Conservation (phyloP, 2,797 vertebrate genomes). For the Oreochromis mossambicus region DNA sequence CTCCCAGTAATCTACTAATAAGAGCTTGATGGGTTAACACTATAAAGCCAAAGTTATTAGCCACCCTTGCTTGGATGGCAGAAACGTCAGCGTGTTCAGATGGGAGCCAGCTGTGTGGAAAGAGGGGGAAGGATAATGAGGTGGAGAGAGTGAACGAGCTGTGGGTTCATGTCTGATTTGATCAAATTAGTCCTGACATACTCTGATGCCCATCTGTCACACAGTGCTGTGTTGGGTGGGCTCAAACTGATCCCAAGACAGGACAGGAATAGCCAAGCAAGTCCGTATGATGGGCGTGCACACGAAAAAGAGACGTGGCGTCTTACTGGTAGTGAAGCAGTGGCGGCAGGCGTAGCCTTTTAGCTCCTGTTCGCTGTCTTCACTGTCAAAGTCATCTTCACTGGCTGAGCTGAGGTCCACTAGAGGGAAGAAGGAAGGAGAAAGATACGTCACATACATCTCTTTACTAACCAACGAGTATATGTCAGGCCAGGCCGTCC, state of each 20-base stretch:
- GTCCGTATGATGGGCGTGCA: background rate
- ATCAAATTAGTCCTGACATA: constrained; percentile 76
- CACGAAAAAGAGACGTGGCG: background rate
- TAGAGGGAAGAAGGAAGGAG: constrained; percentile 53
- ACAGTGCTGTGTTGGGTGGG: constrained; percentile 28
- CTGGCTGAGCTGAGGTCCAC: constrained; percentile 99
- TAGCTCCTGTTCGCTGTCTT: constrained; percentile 98
- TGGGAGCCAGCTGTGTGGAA: constrained; percentile 70
- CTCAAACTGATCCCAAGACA: constrained; percentile 38
- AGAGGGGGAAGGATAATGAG: constrained; percentile 71
- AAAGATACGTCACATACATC: background rate
- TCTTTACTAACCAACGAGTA: background rate
- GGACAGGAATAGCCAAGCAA: constrained; percentile 40
- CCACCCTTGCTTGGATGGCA: constrained; percentile 37
- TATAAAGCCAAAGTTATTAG: constrained; percentile 31
- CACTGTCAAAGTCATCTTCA: constrained; percentile 99
- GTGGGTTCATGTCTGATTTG: constrained; percentile 72
- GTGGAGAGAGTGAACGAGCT: constrained; percentile 52
- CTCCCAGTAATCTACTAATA: background rate
- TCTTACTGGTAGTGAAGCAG: constrained; percentile 98
- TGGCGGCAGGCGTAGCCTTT: constrained; percentile 99
- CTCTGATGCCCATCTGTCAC: constrained; percentile 77
- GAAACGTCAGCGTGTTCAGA: constrained; percentile 54
- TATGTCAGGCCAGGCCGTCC: background rate
- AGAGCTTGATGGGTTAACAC: constrained; percentile 12